Evolutionary conservation across 1,140 invertebrate genomes (phyloP), one percentile per base, ranked within the genome.

Genomic region (Neodiprion fabricii): DNA sequence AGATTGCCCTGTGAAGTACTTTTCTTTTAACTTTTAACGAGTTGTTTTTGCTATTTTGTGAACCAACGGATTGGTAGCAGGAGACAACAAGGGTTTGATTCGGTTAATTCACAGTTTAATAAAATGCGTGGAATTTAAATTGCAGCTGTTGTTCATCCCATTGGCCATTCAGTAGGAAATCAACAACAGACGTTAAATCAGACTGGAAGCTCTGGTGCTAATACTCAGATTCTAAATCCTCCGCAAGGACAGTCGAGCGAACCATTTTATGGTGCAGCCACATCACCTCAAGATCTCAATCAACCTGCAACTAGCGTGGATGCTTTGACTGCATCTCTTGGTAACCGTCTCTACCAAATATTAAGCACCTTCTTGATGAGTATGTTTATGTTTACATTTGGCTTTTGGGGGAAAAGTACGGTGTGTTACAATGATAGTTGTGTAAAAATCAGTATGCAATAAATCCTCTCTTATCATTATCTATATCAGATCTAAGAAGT

Each of bases 101-200:
- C 71, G 74, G 48, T 81, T 70, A 76, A 78, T 74, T 77, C 78
- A 80, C 71, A 75, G 76, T 85, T 85, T 78, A 73, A 81, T 83
- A 40, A 40, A 40, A 40, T 40, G 28, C 28, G 5, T 5, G 28
- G 28, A 40, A 12, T 61, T 17, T 61, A 17, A 61, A 81, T 84
- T 82, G 71, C 82, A 87, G 86, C 86, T 76, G 86, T 85, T 79
- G 85, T 86, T 82, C 85, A 87, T 80, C 84, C 84, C 81, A 85
- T 87, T 85, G 82, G 82, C 79, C 85, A 86, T 79, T 76, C 80
- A 73, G 82, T 86, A 83, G 80, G 83, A 82, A 86, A 83, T 76
- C 87, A 86, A 77, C 86, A 87, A 67, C 85, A 86, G 72, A 68
- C 86, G 9, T 70, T 87, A 67, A 87, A 83, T 73, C 71, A 85